phyloP scores from a whole-genome alignment of 2,888 invertebrate species.

The Agriopis leucophaearia region DNA sequence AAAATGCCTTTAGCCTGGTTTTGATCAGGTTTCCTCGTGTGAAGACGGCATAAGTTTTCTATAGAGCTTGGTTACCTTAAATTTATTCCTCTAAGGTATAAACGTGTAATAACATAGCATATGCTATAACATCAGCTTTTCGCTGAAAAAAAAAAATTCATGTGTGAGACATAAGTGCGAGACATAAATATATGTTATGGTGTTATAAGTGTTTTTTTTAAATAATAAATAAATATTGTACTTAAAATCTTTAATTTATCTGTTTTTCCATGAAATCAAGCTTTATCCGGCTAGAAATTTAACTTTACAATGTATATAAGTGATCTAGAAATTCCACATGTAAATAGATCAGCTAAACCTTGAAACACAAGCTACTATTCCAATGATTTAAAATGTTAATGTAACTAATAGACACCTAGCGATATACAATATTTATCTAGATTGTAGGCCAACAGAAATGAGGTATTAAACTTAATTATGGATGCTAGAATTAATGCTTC shows the following conservation, averaged over 20 bases:
- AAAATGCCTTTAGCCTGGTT: too few species aligned
- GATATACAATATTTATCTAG: constrained; percentile 80
- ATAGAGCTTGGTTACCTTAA: too few species aligned
- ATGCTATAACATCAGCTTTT: too few species aligned
- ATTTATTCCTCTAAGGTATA: too few species aligned
- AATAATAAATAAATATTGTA: too few species aligned
- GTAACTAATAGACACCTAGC: constrained; percentile 74
- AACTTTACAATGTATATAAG: constrained; percentile 10
- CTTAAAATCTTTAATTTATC: neutral
- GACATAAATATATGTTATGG: too few species aligned
- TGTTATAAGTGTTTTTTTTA: too few species aligned
- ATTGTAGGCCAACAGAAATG: constrained; percentile 82
- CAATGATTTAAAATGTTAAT: constrained; percentile 74
- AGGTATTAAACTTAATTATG: constrained; percentile 85
- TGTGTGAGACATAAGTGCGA: too few species aligned
- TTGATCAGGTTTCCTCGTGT: too few species aligned
- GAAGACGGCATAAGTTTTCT: too few species aligned
- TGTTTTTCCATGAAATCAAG: neutral
- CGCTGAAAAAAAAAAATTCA: too few species aligned
- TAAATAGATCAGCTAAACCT: constrained; percentile 35
- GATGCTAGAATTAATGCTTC: constrained; percentile 84
- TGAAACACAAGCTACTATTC: constrained; percentile 48
- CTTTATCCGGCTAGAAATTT: neutral
- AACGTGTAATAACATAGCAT: too few species aligned
- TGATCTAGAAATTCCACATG: constrained; percentile 21